A percentile compares a stretch with the other conserved stretches of the same genome.
These are phyloP conservation scores for Brachyopa scutellaris DNA, from an alignment of 2,888 invertebrate species.

Conservation along the genomic window DNA sequence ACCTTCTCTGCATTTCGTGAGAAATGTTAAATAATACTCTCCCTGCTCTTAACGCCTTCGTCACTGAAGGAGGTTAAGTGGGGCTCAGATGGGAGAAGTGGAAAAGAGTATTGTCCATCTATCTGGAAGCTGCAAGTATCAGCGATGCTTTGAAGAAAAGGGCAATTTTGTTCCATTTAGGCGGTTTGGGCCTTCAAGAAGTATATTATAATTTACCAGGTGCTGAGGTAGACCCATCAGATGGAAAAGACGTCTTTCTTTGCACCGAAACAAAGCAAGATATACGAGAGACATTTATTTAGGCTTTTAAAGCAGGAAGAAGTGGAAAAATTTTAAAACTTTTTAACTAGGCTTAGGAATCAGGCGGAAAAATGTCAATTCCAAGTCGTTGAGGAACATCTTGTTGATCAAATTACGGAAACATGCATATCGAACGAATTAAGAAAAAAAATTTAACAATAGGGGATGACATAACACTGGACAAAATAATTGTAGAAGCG, in stretches of 20 bases:
- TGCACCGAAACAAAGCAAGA: slow-evolving; percentile 16
- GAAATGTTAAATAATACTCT: neutral
- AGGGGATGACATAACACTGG: no score
- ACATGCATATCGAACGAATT: no score
- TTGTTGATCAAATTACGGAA: no score
- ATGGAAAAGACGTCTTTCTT: slow-evolving; percentile 15
- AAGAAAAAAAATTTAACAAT: no score
- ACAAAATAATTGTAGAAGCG: no score
- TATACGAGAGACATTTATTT: slow-evolving; percentile 19
- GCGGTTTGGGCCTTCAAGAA: slow-evolving; percentile 14
- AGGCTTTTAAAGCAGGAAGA: slow-evolving; percentile 24
- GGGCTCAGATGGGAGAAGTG: slow-evolving; percentile 35
- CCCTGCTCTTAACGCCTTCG: slow-evolving; percentile 14
- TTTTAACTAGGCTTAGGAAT: neutral
- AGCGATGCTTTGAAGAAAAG: no score
- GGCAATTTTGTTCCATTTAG: slow-evolving; percentile 21
- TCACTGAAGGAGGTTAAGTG: slow-evolving; percentile 11
- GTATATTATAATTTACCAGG: slow-evolving; percentile 25
- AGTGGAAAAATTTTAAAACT: slow-evolving; percentile 7
- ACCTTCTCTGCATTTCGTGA: neutral
- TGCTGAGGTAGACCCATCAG: slow-evolving; percentile 4
- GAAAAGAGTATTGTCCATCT: slow-evolving; percentile 11
- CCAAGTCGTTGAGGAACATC: no score
- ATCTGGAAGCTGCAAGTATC: slow-evolving; percentile 24
- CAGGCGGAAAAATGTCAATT: no score